Evolutionary conservation across 2,797 vertebrate genomes (phyloP).

Genomic region (Heliangelus exortis): DNA sequence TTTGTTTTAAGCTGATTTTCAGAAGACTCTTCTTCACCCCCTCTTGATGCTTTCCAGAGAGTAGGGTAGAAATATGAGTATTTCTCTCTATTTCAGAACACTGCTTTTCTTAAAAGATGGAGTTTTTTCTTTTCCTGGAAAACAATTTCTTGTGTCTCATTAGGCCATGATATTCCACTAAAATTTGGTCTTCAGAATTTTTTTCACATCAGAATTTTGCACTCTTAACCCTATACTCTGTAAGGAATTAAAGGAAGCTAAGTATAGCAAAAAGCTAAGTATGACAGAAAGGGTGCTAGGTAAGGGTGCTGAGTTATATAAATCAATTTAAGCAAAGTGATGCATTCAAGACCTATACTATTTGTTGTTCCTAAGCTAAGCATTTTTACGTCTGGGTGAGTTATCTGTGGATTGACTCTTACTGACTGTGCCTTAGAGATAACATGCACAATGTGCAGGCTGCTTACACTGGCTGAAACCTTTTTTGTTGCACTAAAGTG

Average conservation of each 20-base stretch:
- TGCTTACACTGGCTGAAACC: neutral
- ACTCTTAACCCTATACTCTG: neutral
- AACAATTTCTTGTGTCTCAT: neutral
- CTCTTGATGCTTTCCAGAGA: conserved; percentile 7
- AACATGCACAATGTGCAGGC: neutral
- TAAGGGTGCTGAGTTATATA: neutral
- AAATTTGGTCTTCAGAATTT: neutral
- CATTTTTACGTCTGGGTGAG: neutral
- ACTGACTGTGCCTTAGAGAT: fast-evolving
- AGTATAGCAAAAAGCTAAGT: no score
- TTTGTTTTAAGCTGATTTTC: conserved; percentile 63
- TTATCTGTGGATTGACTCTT: neutral
- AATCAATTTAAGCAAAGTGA: neutral
- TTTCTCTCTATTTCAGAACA: neutral
- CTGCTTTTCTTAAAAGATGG: neutral
- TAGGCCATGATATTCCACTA: neutral
- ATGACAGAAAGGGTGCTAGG: neutral
- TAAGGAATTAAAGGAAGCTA: neutral
- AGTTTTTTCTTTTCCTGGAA: neutral
- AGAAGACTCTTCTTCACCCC: conserved; percentile 28
- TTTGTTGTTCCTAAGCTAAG: neutral
- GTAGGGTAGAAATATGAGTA: neutral
- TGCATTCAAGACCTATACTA: neutral
- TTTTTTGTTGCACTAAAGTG: neutral
- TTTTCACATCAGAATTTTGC: neutral